Percentiles rank a stretch among this genome's conserved stretches.
These are phyloP conservation scores for Geophilus truncorum DNA, from an alignment of 2,888 invertebrate species.

Conservation along the genomic window DNA sequence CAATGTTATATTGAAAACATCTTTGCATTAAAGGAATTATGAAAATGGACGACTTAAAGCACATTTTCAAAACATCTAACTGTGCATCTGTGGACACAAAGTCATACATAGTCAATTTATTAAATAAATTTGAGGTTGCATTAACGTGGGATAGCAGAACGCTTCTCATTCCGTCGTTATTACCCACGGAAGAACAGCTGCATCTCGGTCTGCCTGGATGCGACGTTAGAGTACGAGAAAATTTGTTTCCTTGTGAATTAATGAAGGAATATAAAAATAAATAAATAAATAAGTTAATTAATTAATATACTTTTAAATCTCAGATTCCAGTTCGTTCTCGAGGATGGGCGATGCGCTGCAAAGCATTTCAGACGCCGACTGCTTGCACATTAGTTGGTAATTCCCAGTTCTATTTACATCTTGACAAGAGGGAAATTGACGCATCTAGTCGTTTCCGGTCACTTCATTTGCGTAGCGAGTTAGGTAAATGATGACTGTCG, in stretches of 20 bases:
- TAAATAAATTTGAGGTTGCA: constrained; percentile 97
- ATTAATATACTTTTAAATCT: neutral
- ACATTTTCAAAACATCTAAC: constrained; percentile 84
- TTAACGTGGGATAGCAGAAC: constrained; percentile 91
- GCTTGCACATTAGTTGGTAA: constrained; percentile 43
- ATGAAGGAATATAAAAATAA: too few species aligned
- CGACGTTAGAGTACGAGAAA: constrained; percentile 46
- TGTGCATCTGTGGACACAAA: constrained; percentile 63
- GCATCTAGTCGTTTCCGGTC: constrained; percentile 1
- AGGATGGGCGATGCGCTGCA: constrained; percentile 61
- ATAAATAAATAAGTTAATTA: neutral
- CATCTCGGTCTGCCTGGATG: constrained; percentile 50
- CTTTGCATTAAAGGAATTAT: constrained; percentile 62
- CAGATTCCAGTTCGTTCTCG: constrained; percentile 61
- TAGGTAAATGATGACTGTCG: neutral
- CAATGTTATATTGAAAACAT: neutral
- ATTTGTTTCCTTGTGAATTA: neutral
- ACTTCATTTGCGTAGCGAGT: constrained; percentile 6
- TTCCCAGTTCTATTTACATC: constrained; percentile 43
- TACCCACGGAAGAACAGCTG: constrained; percentile 71
- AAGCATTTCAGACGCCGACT: constrained; percentile 55
- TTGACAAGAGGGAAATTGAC: neutral
- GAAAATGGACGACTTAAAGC: constrained; percentile 85
- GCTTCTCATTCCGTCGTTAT: constrained; percentile 80
- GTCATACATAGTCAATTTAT: constrained; percentile 79